Evolutionary conservation across 2,113 vertebrate genomes (phyloP).

Genomic region (Pitta sordida): DNA sequence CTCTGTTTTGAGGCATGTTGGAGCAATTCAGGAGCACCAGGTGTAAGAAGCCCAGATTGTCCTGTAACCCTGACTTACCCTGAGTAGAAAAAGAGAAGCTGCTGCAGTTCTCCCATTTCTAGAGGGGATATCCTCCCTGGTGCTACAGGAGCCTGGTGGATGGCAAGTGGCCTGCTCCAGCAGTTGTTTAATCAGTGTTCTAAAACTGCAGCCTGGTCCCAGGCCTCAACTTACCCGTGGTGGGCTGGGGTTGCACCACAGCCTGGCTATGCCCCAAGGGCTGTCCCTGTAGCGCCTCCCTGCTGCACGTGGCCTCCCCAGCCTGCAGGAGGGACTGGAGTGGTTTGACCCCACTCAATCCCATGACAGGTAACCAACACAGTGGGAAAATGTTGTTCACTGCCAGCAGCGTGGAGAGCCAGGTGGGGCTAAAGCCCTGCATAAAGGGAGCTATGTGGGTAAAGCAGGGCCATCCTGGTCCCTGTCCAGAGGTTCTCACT

Average conservation of each 20-base stretch:
- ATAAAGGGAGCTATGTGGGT: accelerated
- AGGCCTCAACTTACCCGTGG: not conserved
- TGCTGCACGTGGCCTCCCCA: accelerated
- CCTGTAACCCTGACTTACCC: not conserved
- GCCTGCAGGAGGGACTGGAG: not conserved
- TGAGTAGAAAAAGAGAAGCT: not conserved
- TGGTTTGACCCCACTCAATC: accelerated
- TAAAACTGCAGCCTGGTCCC: not conserved
- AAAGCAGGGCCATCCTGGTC: not conserved
- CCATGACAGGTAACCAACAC: accelerated
- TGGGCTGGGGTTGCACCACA: not conserved
- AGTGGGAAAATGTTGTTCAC: accelerated
- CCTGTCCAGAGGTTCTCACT: not conserved
- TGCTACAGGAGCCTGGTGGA: not conserved
- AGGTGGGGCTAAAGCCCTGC: not conserved
- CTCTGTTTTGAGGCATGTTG: not conserved
- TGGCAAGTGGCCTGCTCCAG: not conserved
- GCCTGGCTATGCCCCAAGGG: not conserved
- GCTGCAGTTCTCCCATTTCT: not conserved
- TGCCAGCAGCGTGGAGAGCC: not conserved
- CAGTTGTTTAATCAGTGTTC: not conserved
- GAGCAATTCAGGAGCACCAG: not conserved
- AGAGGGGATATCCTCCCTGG: not conserved
- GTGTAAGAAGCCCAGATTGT: not conserved
- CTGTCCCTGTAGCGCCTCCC: not conserved